Percentiles rank a stretch among this genome's conserved stretches.
Evolutionary conservation across 1,140 invertebrate genomes (phyloP).

Genomic region (Hestina assimilis): DNA sequence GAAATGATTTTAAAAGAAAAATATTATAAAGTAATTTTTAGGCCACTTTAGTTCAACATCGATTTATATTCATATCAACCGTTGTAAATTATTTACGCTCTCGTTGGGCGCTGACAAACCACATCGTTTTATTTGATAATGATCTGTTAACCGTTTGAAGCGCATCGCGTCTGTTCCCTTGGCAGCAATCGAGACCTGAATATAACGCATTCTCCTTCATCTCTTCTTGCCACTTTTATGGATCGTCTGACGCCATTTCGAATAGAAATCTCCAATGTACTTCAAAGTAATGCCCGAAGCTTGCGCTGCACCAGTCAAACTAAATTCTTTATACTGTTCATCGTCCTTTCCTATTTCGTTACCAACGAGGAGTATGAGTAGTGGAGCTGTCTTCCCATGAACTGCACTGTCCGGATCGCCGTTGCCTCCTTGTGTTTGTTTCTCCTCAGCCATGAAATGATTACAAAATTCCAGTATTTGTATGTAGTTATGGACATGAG

Average conservation of each 20-base stretch:
- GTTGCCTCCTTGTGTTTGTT: slow-evolving; percentile 54
- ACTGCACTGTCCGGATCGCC: slow-evolving; percentile 52
- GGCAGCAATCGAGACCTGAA: slow-evolving; percentile 48
- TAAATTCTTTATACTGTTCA: slow-evolving; percentile 69
- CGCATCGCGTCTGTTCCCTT: slow-evolving; percentile 27
- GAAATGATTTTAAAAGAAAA: slow-evolving; percentile 21
- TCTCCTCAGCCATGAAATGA: slow-evolving; percentile 64
- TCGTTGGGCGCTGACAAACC: slow-evolving; percentile 12
- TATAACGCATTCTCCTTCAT: slow-evolving; percentile 43
- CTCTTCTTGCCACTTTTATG: slow-evolving; percentile 74
- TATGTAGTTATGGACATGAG: slow-evolving; percentile 66
- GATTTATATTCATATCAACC: slow-evolving; percentile 23
- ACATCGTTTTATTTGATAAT: not conserved
- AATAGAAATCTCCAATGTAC: slow-evolving; percentile 68
- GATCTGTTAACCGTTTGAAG: not conserved
- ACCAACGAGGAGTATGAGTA: slow-evolving; percentile 66
- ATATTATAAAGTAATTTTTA: not conserved
- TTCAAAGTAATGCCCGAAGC: slow-evolving; percentile 67
- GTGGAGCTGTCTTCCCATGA: slow-evolving; percentile 48
- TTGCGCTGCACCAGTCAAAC: slow-evolving; percentile 59
- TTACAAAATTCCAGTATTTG: slow-evolving; percentile 77
- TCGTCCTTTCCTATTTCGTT: slow-evolving; percentile 45
- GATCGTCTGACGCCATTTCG: slow-evolving; percentile 65
- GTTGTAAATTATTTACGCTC: slow-evolving; percentile 13
- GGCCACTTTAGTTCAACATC: slow-evolving; percentile 9